These are phyloP conservation scores for Hyperopisus bebe DNA, from an alignment of 2,113 vertebrate genomes.

Conservation along the genomic window DNA sequence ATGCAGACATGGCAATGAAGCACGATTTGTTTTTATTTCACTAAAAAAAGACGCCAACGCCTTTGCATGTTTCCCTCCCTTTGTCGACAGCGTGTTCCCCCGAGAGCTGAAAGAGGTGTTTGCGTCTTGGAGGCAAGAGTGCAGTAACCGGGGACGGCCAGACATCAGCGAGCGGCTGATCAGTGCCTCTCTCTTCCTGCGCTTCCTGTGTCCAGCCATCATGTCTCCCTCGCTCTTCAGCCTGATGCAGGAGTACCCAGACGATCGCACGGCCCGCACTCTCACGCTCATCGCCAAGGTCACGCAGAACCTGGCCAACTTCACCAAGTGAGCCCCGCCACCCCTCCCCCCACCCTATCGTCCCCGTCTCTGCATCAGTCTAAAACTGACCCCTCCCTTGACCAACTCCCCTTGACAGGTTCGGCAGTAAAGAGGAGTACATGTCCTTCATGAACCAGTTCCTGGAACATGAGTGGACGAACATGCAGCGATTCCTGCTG, in stretches of 20 bases:
- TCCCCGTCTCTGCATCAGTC: neutral
- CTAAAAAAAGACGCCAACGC: neutral
- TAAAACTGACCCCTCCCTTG: neutral
- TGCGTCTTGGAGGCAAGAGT: constrained; percentile 93
- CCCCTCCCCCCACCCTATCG: no score
- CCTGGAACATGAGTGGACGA: constrained; percentile 90
- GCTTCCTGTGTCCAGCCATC: constrained; percentile 95
- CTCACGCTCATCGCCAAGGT: constrained; percentile 98
- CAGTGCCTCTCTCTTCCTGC: constrained; percentile 92
- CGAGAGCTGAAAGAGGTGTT: constrained; percentile 96
- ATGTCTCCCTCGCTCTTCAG: constrained; percentile 98
- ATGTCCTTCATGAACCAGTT: constrained; percentile 99
- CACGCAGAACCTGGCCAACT: constrained; percentile 97
- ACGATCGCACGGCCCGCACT: constrained; percentile 91
- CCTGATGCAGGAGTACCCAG: constrained; percentile 93
- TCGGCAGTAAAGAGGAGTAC: constrained; percentile 94
- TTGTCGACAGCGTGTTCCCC: constrained; percentile 78
- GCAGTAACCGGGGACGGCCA: constrained; percentile 84
- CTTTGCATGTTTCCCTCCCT: neutral
- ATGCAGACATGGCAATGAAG: neutral
- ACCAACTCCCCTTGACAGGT: constrained; percentile 55
- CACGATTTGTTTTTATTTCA: neutral
- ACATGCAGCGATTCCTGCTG: constrained; percentile 93
- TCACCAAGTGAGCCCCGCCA: constrained; percentile 77
- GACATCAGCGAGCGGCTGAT: constrained; percentile 97